Percentiles rank a stretch among this genome's conserved stretches.
phyloP scores from a whole-genome alignment of 1,140 invertebrate genomes.

The Leptonema lineaticorne region DNA sequence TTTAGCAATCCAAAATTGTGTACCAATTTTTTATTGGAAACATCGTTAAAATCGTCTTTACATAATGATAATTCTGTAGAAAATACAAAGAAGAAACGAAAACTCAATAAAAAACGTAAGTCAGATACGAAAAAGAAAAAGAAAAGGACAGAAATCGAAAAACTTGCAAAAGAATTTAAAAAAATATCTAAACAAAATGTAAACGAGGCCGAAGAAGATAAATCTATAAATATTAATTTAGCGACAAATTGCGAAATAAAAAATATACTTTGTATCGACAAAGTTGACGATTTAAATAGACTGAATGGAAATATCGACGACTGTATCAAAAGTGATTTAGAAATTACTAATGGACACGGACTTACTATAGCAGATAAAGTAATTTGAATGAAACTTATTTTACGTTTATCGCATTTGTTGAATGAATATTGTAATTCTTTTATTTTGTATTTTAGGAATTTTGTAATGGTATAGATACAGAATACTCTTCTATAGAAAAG shows the following conservation, averaged over 20 bases:
- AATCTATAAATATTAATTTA: too few species aligned
- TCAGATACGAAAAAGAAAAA: slow-evolving; percentile 12
- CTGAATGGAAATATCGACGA: too few species aligned
- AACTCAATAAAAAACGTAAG: neutral
- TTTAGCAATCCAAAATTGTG: neutral
- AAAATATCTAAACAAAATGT: neutral
- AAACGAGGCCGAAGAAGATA: too few species aligned
- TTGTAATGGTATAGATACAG: neutral
- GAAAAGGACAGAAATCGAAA: neutral
- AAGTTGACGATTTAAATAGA: too few species aligned
- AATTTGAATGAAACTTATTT: too few species aligned
- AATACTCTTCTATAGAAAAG: neutral
- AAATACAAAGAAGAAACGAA: neutral
- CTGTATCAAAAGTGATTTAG: too few species aligned
- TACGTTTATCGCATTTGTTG: too few species aligned
- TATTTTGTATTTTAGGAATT: slow-evolving; percentile 1
- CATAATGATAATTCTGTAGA: neutral
- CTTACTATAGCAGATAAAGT: too few species aligned
- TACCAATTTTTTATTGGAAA: neutral
- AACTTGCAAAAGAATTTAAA: neutral
- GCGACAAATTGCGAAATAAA: too few species aligned
- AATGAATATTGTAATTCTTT: neutral
- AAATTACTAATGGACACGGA: too few species aligned
- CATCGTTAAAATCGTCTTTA: too few species aligned
- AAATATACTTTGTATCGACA: too few species aligned